Base-by-base conservation (phyloP, 2,888 invertebrate species). In the Cremastobaeus sp. region DNA sequence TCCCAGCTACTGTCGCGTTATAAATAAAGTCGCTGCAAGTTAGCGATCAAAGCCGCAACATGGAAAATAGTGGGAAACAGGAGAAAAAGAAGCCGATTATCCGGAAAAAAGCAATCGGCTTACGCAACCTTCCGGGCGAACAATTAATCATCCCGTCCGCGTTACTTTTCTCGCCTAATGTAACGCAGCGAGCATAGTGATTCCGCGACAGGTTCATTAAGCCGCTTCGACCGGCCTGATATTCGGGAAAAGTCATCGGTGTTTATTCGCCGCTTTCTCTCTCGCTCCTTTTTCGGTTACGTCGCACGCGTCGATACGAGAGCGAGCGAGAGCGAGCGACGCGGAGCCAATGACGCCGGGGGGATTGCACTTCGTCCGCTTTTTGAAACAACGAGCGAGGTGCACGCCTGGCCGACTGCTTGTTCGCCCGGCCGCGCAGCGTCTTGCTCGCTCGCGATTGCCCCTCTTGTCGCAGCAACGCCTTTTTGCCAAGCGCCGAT, bases 301-400 rank as follows among this genome's bases (percentile, higher is more conserved):
- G 45, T 30, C 25, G 66, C 41, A 43, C 21, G 21, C 39, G 47
- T 68, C 43, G 50, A 66, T 34, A 50, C 43, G 32, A 14, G 57
- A 32, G 55, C 25, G 41, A 48, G 66, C 48, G 52, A 60, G 60
- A 48, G 30, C 37, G 30, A 48, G 32, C 41, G 8, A 48, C 21
- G 25, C 25, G 8, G 8, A 25, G n/a, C n/a, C n/a, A n/a, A n/a
- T n/a, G 37, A 45, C 54, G 45, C 54, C 20, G 35, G 43, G 25
- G 57, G 41, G 39, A 66, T 48, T 57, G 57, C 57, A 66, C 55
- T 66, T 57, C 17, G 35, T 57, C 20, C 66, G 57, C 66, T 66
- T 66, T 57, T 57, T 57, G 57, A 57, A 66, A 66, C 66, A 66
- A 48, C 66, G 48, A 66, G 43, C 65, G 54, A 37, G 62, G 47